phyloP scores from a whole-genome alignment of 2,113 vertebrate species.

The Oxyruncus cristatus region DNA sequence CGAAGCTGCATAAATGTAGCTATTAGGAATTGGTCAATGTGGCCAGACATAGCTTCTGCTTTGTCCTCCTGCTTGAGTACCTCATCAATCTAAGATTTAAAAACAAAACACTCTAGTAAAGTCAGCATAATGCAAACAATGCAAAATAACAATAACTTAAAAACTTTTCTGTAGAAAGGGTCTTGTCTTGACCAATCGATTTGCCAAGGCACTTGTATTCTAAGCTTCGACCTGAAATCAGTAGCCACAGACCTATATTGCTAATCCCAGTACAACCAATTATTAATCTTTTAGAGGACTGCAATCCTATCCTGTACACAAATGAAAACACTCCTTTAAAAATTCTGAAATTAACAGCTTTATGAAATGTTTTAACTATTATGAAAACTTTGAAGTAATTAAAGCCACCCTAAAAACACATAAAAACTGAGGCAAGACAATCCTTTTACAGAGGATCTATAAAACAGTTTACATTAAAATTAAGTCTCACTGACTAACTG shows the following conservation, averaged over 20 bases:
- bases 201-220: background rate
- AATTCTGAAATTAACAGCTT: background rate
- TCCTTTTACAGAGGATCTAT: background rate
- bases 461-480: background rate
- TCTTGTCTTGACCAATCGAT: background rate
- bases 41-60: constrained; percentile 96
- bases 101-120: background rate
- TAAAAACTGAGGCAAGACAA: background rate
- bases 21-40: constrained; percentile 98
- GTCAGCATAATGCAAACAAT: background rate
- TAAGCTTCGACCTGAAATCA: background rate
- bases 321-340: background rate
- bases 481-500: background rate
- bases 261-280: background rate
- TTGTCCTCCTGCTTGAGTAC: constrained; percentile 95
- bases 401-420: background rate
- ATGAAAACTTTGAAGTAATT: background rate
- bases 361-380: background rate
- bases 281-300: background rate
- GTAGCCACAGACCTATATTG: background rate
- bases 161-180: background rate
- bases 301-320: background rate
- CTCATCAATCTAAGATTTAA: constrained; percentile 87
- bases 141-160: background rate
- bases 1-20: constrained; percentile 97